Base-by-base conservation (phyloP, 2,797 vertebrate species). In the Rachycentron canadum region DNA sequence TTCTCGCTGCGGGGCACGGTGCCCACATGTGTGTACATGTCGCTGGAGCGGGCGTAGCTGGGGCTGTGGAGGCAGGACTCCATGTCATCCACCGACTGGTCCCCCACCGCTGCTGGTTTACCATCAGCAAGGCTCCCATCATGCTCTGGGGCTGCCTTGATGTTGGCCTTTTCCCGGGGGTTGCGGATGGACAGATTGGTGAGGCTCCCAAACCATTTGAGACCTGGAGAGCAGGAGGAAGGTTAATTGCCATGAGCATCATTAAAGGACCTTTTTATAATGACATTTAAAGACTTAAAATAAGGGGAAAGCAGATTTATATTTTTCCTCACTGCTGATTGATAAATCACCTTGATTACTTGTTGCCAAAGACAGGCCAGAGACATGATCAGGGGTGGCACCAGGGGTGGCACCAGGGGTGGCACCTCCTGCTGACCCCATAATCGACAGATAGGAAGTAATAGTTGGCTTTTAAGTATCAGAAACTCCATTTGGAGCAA, bases 21-120 rank as follows among this genome's bases (percentile, higher is more conserved):
- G 52, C 96, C 97, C 91, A 96, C 96, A 50, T 97, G 96, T 49
- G 96, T 96, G 90, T 96, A 96, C 96, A 97, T 97, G 84, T 97
- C 95, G 0, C 87, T 94, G 0, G 96, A 97, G 9, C 92, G 82
- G 63, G 94, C 96, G 0, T 97, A 97, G 1, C 86, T 34, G 0
- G 94, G 89, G 38, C 92, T 94, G 81, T 84, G 95, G 65, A 92
- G 87, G 59, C 95, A n/a, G 62, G 76, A 1, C 68, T 89, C 87
- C 90, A 96, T 88, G 83, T 97, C 96, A 25, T 97, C 96, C 69
- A 94, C 93, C 0, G 93, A 92, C 45, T 86, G 78, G 1, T 88
- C 62, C 45, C 0, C 93, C 81, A 0, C 23, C 79, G 0, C 78
- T 21, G 66, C 62, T 7, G 70, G 4, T 41, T 55, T 63, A 19